These are phyloP conservation scores for Drosophila willistoni DNA, from an alignment of 1,140 invertebrate genomes.

Conservation along the genomic window DNA sequence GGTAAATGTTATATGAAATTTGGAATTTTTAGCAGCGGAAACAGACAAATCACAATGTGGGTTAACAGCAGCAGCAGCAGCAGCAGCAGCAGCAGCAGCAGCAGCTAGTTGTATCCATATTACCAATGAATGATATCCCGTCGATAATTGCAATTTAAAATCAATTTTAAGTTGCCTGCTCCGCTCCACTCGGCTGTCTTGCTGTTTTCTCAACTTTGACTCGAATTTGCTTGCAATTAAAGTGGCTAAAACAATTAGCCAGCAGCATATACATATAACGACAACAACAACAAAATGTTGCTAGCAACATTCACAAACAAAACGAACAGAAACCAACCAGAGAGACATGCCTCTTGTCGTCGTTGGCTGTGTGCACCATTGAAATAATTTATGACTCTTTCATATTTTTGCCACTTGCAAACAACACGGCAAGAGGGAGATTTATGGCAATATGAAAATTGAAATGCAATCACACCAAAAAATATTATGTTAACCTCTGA, in stretches of 20 bases:
- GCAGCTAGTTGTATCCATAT: too few species aligned
- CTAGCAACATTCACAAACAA: background rate
- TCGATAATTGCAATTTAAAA: background rate
- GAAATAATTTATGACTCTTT: slow-evolving; percentile 73
- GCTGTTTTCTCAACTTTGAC: background rate
- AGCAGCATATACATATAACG: too few species aligned
- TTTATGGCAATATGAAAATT: slow-evolving; percentile 72
- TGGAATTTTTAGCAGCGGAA: background rate
- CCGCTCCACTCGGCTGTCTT: background rate
- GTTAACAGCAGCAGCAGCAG: background rate
- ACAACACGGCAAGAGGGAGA: slow-evolving; percentile 36
- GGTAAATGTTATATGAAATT: background rate
- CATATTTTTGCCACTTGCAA: slow-evolving; percentile 66
- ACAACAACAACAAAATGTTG: background rate
- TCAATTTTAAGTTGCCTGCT: background rate
- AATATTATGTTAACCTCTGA: slow-evolving; percentile 79
- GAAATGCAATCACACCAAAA: slow-evolving; percentile 72
- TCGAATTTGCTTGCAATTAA: slow-evolving; percentile 9
- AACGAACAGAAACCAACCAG: too few species aligned
- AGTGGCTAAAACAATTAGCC: slow-evolving; percentile 9
- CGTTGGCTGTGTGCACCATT: background rate
- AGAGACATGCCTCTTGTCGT: too few species aligned
- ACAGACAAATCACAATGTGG: background rate
- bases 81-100: too few species aligned
- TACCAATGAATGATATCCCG: too few species aligned